phyloP scores from a whole-genome alignment of 1,140 invertebrate species.

The Brachionus asplanchnoidis region DNA sequence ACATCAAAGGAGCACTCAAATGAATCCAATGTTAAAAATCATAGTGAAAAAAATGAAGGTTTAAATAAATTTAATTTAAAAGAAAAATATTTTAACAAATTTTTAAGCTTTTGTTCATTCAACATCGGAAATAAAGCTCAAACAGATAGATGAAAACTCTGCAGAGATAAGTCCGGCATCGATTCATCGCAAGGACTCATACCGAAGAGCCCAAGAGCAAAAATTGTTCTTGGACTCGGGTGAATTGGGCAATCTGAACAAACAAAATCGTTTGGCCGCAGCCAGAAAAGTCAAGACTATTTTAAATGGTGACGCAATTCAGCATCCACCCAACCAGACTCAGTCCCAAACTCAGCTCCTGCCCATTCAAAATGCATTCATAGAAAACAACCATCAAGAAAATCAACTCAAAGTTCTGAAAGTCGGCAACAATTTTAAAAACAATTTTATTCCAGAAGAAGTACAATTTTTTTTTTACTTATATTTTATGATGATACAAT shows the following conservation, averaged over 20 bases:
- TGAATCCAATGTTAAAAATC: not conserved
- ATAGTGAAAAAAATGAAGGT: not conserved
- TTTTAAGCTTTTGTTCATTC: not conserved
- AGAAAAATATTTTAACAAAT: not conserved
- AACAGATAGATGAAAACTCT: constrained; percentile 18
- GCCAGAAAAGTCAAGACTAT: constrained; percentile 30
- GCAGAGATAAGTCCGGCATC: constrained; percentile 34
- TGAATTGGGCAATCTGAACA: not conserved
- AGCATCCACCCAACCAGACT: not conserved
- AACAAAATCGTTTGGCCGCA: not conserved
- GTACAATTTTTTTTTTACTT: not conserved
- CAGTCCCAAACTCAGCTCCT: not conserved
- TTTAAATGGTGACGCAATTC: not conserved
- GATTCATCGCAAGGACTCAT: constrained; percentile 32
- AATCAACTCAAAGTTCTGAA: constrained; percentile 13
- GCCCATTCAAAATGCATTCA: not conserved
- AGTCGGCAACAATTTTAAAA: constrained; percentile 29
- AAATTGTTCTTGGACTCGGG: constrained; percentile 11
- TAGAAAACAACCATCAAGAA: not conserved
- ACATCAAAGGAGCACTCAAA: not conserved
- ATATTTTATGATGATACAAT: too few species aligned
- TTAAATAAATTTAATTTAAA: not conserved
- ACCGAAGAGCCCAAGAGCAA: constrained; percentile 40
- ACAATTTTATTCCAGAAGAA: constrained; percentile 34
- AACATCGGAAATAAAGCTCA: constrained; percentile 1